Conservation (phyloP, 2,888 invertebrate species). For the Acanthosepion lycidas region DNA sequence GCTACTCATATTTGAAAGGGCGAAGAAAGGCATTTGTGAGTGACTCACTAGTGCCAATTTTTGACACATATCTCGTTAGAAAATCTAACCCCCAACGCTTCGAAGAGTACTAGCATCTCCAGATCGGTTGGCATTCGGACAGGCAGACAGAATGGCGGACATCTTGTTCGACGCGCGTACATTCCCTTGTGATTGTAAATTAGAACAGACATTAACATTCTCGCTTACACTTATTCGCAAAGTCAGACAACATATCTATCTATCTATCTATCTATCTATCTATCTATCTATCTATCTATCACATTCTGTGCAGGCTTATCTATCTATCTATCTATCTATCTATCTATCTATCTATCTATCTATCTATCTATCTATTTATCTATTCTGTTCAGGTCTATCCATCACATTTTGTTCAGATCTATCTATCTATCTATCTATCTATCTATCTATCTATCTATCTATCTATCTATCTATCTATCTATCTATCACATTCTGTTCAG, state of each 20-base stretch:
- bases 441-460: too few species aligned
- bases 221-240: too few species aligned
- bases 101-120: not conserved
- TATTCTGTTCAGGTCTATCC: too few species aligned
- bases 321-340: not conserved
- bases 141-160: not conserved
- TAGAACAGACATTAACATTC: not conserved
- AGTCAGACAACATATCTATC: too few species aligned
- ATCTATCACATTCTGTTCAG: too few species aligned
- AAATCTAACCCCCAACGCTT: not conserved
- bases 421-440: too few species aligned
- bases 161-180: not conserved
- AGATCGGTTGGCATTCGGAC: not conserved
- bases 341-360: too few species aligned
- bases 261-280: too few species aligned
- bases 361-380: not conserved
- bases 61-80: not conserved
- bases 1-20: not conserved
- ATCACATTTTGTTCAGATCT: too few species aligned
- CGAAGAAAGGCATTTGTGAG: not conserved
- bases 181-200: not conserved
- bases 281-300: not conserved
- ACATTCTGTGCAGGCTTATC: not conserved
- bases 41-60: not conserved
- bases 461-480: too few species aligned